A percentile compares a stretch with the other conserved stretches of the same genome.
Conservation (phyloP, 1,140 invertebrate species). For the Rhynchophorus ferrugineus region DNA sequence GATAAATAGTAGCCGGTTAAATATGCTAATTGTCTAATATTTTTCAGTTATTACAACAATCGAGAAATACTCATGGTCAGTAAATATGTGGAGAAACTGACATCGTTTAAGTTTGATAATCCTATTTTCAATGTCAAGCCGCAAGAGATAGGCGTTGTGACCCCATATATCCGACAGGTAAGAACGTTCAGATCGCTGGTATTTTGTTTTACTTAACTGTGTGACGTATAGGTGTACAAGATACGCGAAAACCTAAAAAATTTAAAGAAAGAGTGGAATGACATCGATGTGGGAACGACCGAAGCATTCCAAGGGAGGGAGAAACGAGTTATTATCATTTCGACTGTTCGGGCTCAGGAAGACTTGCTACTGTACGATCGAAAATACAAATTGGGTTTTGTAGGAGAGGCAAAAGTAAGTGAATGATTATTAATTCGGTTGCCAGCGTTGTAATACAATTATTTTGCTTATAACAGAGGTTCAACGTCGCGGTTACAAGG, state of each 20-base stretch:
- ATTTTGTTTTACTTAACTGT: too few species aligned
- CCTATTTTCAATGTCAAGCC: slow-evolving; percentile 43
- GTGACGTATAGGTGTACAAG: slow-evolving; percentile 43
- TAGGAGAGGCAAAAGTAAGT: slow-evolving; percentile 64
- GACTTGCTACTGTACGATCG: slow-evolving; percentile 45
- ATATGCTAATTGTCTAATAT: too few species aligned
- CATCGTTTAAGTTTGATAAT: slow-evolving; percentile 26
- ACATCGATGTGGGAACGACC: slow-evolving; percentile 69
- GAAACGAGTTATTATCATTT: slow-evolving; percentile 69
- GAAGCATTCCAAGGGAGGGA: slow-evolving; percentile 85
- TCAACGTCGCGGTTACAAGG: slow-evolving; percentile 37
- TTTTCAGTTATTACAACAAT: slow-evolving; percentile 58
- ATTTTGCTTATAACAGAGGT: slow-evolving; percentile 35
- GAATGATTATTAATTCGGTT: too few species aligned
- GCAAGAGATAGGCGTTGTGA: slow-evolving; percentile 73
- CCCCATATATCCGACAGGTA: slow-evolving; percentile 65
- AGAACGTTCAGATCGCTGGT: too few species aligned
- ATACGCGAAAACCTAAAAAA: slow-evolving; percentile 39
- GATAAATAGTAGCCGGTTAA: too few species aligned
- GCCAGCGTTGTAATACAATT: too few species aligned
- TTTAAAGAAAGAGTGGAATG: too few species aligned
- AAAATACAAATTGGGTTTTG: slow-evolving; percentile 58
- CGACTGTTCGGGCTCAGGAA: slow-evolving; percentile 64
- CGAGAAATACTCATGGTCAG: slow-evolving; percentile 56
- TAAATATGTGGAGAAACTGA: slow-evolving; percentile 45